Percentiles rank a stretch among this genome's conserved stretches.
These are phyloP conservation scores for Trichomycterus rosablanca DNA, from an alignment of 2,113 vertebrate species.

Conservation along the genomic window DNA sequence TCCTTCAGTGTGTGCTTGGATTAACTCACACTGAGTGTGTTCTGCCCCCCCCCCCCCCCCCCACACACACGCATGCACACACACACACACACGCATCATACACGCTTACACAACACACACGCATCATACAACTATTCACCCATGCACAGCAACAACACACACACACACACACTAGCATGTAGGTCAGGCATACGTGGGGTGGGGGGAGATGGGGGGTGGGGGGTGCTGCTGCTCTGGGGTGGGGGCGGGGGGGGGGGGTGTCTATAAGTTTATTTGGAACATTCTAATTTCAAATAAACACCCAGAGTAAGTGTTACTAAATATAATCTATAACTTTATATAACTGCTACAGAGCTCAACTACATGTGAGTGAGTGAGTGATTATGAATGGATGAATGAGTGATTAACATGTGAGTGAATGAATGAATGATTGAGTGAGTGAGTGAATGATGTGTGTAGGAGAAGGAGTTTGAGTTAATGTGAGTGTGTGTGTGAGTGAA, in stretches of 20 bases:
- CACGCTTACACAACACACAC: conserved; percentile 36
- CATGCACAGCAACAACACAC: conserved; percentile 31
- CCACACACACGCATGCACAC: conserved; percentile 52
- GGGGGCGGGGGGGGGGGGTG: background rate
- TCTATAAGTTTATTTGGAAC: conserved; percentile 22
- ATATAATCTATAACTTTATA: background rate
- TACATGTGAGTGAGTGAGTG: background rate
- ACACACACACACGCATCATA: conserved; percentile 48
- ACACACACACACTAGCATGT: conserved; percentile 35
- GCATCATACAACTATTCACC: too few species aligned
- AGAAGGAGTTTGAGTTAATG: too few species aligned
- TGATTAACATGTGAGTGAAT: too few species aligned
- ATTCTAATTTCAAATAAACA: background rate
- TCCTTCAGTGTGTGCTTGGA: too few species aligned
- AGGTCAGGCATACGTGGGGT: conserved; percentile 62
- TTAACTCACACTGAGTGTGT: background rate
- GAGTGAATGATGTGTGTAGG: too few species aligned
- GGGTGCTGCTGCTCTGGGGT: too few species aligned
- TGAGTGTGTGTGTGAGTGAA: too few species aligned
- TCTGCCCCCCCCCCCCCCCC: background rate
- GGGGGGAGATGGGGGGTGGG: conserved; percentile 32
- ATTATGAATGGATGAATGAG: background rate
- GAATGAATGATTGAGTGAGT: too few species aligned
- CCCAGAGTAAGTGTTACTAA: background rate
- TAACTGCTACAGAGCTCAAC: background rate